Evolutionary conservation across 2,888 invertebrate species (phyloP).

Genomic region (Eurytoma californica): DNA sequence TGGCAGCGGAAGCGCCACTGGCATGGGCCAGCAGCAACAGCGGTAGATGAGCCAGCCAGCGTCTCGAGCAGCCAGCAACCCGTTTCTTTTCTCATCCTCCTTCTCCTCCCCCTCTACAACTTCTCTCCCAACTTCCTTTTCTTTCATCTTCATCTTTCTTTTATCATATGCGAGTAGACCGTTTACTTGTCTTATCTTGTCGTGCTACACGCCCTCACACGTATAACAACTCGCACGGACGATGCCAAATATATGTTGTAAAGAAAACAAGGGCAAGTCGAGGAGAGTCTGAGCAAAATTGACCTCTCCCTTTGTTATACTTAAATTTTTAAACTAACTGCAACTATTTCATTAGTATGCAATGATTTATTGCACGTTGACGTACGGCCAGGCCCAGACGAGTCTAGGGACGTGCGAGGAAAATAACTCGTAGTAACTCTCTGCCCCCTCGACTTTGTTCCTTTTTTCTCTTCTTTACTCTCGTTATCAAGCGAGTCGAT

Average conservation of each 20-base stretch:
- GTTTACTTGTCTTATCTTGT: too few species aligned
- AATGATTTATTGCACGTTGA: too few species aligned
- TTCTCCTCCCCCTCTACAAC: too few species aligned
- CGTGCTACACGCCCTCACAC: neutral
- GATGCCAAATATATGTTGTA: conserved; percentile 52
- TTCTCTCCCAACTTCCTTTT: too few species aligned
- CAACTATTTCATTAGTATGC: too few species aligned
- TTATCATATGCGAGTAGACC: too few species aligned
- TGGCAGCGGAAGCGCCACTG: conserved; percentile 17
- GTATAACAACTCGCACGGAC: conserved; percentile 27
- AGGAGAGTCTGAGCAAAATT: neutral
- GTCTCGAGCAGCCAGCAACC: neutral
- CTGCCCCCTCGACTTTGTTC: too few species aligned
- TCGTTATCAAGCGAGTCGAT: too few species aligned
- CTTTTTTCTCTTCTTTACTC: too few species aligned
- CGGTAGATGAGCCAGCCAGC: conserved; percentile 28
- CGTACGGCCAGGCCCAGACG: too few species aligned
- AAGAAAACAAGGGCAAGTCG: neutral
- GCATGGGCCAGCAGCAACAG: conserved; percentile 34
- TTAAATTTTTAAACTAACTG: conserved; percentile 40
- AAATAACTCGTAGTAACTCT: too few species aligned
- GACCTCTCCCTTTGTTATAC: conserved; percentile 28
- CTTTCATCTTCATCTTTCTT: conserved; percentile 13
- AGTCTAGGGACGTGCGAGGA: too few species aligned
- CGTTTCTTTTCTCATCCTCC: neutral